Evolutionary conservation across 2,797 vertebrate species (phyloP), one percentile per base, ranked within the genome.

Genomic region (Xenopus petersii): DNA sequence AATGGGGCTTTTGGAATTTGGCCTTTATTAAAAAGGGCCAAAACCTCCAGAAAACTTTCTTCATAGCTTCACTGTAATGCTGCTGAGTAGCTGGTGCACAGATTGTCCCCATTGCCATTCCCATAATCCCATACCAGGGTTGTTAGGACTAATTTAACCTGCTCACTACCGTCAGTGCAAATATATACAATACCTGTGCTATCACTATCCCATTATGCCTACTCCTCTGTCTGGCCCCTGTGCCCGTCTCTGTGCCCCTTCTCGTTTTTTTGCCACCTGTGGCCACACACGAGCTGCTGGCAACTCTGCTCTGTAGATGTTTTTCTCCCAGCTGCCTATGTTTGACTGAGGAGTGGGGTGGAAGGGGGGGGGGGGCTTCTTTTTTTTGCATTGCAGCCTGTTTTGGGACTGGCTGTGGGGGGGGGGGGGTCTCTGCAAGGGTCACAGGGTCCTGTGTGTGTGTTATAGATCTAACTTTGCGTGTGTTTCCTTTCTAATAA

Each of bases 401-500:
- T 58, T 64, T 49, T 30, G 21, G 5, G 73, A 33, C 59, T 33
- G 26, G 61, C 30, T 56, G 66, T n/a, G 48, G 63, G 75, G 67
- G 21, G 56, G 33, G 4, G 64, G 26, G 60, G 58, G 64, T 12
- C 58, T 64, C 58, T 73, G 24, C n/a, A 47, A 65, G 75, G 75
- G 75, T 77, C 75, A 76, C 54, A 26, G 68, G 75, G 75, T 71
- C 46, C 69, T 66, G 54, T 56, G 12, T 56, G 12, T 77, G 75
- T 71, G 58, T 77, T 72, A 63, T 13, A 67, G n/a, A 68, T 72
- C 47, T 26, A 36, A 33, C 75, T 72, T 21, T 67, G 65, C 70
- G 65, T 67, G 48, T 77, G 75, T 77, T 77, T 77, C 56, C 70
- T 71, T 17, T 69, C 63, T 71, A 71, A 55, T 77, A 77, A 77